Evolutionary conservation across 2,888 invertebrate species (phyloP).

Genomic region (Deilephila porcellus): DNA sequence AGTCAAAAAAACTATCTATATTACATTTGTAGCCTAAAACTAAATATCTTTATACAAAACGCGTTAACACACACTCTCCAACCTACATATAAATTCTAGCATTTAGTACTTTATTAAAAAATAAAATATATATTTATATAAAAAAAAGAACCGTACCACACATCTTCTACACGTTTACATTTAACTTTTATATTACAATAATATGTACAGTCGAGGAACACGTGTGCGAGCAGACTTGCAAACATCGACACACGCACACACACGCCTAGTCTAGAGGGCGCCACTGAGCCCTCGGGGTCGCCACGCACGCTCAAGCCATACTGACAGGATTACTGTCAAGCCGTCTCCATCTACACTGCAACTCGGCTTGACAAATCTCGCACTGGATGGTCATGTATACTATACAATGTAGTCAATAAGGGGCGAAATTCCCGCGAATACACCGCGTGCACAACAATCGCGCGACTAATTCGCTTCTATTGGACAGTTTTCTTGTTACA

Average conservation of each 20-base stretch:
- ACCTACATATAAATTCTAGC: slow-evolving; percentile 29
- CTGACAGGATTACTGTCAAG: neutral
- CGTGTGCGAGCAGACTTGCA: slow-evolving; percentile 6
- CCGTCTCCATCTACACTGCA: too few relatives aligned
- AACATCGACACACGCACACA: neutral
- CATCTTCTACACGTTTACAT: slow-evolving; percentile 19
- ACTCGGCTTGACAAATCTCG: too few relatives aligned
- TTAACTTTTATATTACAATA: slow-evolving; percentile 25
- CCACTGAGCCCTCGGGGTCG: neutral
- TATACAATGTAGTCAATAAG: too few relatives aligned
- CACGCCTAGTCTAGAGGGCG: slow-evolving; percentile 11
- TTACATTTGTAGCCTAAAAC: slow-evolving; percentile 39
- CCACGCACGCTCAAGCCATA: neutral
- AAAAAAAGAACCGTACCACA: slow-evolving; percentile 33
- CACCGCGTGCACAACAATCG: too few relatives aligned
- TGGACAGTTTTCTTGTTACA: too few relatives aligned
- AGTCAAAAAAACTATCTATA: slow-evolving; percentile 38
- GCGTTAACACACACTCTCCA: slow-evolving; percentile 28
- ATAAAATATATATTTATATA: slow-evolving; percentile 29
- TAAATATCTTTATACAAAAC: slow-evolving; percentile 38
- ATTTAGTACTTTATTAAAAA: slow-evolving; percentile 30
- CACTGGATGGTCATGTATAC: too few relatives aligned
- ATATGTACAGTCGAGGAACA: slow-evolving; percentile 27
- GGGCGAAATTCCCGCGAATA: too few relatives aligned
- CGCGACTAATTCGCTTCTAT: too few relatives aligned